Percentiles rank a stretch among this genome's conserved stretches.
Evolutionary conservation across 1,140 invertebrate species (phyloP).

Genomic region (Drosophila pseudoobscura): DNA sequence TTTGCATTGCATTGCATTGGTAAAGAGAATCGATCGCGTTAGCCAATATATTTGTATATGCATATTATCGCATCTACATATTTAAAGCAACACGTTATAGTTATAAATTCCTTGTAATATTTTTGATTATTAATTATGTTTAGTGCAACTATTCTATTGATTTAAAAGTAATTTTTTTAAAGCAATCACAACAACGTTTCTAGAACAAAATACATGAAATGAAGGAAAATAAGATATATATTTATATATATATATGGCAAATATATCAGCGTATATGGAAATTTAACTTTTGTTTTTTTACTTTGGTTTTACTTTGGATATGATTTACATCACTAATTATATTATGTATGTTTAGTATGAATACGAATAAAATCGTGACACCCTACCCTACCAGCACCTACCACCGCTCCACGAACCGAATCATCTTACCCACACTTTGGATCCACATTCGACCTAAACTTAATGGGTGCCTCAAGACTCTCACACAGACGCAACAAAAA

Average conservation of each 20-base stretch:
- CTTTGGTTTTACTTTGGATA: constrained; percentile 34
- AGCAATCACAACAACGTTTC: constrained; percentile 67
- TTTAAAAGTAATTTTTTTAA: constrained; percentile 69
- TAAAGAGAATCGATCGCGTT: constrained; percentile 29
- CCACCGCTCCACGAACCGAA: not conserved
- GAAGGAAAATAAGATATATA: constrained; percentile 40
- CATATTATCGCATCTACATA: constrained; percentile 39
- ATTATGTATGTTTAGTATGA: too few relatives aligned
- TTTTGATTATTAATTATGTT: constrained; percentile 65
- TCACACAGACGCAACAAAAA: constrained; percentile 71
- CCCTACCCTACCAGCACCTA: not conserved
- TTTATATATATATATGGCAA: constrained; percentile 48
- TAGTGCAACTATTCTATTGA: constrained; percentile 57
- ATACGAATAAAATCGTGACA: too few relatives aligned
- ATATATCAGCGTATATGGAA: constrained; percentile 55
- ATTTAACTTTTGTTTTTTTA: constrained; percentile 16
- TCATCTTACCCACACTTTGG: too few relatives aligned
- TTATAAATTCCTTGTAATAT: constrained; percentile 57
- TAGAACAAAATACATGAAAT: constrained; percentile 71
- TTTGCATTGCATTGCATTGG: constrained; percentile 37
- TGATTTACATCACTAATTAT: constrained; percentile 4
- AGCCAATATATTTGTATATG: constrained; percentile 43
- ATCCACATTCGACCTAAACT: constrained; percentile 26
- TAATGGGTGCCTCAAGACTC: constrained; percentile 58
- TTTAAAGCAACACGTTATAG: constrained; percentile 57